Conservation (phyloP, 2,797 vertebrate genomes). For the Siniperca obscura region DNA sequence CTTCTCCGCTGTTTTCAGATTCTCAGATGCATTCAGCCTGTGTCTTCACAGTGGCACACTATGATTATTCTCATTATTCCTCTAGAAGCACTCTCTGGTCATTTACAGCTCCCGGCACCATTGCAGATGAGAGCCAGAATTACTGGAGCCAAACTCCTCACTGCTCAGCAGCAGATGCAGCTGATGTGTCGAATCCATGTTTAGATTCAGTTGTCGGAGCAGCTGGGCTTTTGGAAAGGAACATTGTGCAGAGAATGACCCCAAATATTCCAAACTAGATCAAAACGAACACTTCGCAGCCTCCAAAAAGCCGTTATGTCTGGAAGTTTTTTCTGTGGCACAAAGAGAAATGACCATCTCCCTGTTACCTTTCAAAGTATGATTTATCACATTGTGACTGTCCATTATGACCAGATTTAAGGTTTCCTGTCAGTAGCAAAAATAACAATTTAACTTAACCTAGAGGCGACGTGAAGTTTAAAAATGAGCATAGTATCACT, state of each 20-base stretch:
- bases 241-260: slow-evolving; percentile 21
- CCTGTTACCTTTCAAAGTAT: not conserved
- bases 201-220: slow-evolving; percentile 63
- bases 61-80: slow-evolving; percentile 47
- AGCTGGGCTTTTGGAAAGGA: slow-evolving; percentile 66
- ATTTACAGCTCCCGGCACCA: slow-evolving; percentile 49
- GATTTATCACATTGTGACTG: slow-evolving; percentile 3
- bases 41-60: slow-evolving; percentile 27
- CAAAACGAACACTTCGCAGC: slow-evolving; percentile 17
- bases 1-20: slow-evolving; percentile 33
- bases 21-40: slow-evolving; percentile 32
- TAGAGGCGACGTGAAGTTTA: slow-evolving; percentile 1
- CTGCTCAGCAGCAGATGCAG: slow-evolving; percentile 55
- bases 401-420: slow-evolving; percentile 26
- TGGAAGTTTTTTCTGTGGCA: slow-evolving; percentile 14
- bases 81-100: slow-evolving; percentile 51
- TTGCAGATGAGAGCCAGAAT: slow-evolving; percentile 50
- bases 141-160: slow-evolving; percentile 51
- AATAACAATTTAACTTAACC: slow-evolving; percentile 25
- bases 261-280: slow-evolving; percentile 30
- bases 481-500: slow-evolving; percentile 9
- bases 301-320: not conserved
- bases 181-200: slow-evolving; percentile 54
- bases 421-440: slow-evolving; percentile 13
- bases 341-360: not conserved